phyloP scores from a whole-genome alignment of 2,113 vertebrate species.

The Oncorhynchus mykiss region DNA sequence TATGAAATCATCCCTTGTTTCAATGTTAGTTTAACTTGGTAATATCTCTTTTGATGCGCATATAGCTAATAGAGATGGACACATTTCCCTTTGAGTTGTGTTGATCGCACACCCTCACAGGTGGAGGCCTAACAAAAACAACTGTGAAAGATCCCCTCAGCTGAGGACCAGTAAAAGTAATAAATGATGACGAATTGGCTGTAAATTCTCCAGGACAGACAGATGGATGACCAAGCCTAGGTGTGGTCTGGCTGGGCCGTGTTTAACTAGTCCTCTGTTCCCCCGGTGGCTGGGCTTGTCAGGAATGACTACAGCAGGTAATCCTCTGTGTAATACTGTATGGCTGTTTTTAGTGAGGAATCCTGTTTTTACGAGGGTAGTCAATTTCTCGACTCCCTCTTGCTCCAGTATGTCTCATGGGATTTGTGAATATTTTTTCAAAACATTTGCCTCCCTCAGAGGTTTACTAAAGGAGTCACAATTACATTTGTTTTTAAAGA shows the following conservation, averaged over 20 bases:
- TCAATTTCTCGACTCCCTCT: conserved; percentile 26
- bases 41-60: conserved; percentile 47
- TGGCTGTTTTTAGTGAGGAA: conserved; percentile 19
- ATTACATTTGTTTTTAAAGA: no score
- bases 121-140: conserved; percentile 74
- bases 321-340: conserved; percentile 34
- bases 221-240: conserved; percentile 63
- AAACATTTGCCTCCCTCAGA: background rate
- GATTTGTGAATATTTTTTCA: background rate
- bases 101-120: conserved; percentile 63
- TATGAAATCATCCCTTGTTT: no score
- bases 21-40: conserved; percentile 27
- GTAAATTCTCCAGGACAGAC: conserved; percentile 69
- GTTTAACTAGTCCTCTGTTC: conserved; percentile 63
- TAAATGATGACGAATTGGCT: conserved; percentile 72
- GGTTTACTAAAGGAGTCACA: background rate
- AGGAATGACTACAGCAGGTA: conserved; percentile 44
- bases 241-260: conserved; percentile 57
- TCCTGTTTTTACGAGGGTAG: conserved; percentile 59
- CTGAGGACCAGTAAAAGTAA: conserved; percentile 74
- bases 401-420: conserved; percentile 29
- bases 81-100: conserved; percentile 55
- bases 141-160: conserved; percentile 66
- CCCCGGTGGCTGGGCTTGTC: conserved; percentile 52
- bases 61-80: conserved; percentile 34